Base-by-base conservation (phyloP, 2,113 vertebrate genomes). In the Apteryx mantelli region DNA sequence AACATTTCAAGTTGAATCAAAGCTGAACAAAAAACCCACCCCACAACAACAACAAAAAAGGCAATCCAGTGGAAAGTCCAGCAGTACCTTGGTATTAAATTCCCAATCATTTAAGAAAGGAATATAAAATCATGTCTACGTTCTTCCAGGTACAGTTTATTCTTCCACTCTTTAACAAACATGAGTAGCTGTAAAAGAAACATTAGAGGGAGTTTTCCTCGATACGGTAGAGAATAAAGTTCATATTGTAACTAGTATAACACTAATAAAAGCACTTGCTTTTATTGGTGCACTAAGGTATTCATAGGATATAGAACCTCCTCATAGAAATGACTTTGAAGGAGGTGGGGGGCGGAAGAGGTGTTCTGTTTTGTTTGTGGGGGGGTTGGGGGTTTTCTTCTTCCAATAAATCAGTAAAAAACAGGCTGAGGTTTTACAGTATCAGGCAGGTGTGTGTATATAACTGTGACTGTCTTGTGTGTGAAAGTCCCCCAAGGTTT, bases 351-450 rank as follows among this genome's bases (percentile, higher is more conserved):
- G 76, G 94, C 91, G 86, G 69, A 93, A 89, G 79, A 90, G 75
- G 30, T 5, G 2, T 50, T 77, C 75, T 76, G 58, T 70, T 92
- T 76, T 1, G 22, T 26, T 69, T 86, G 52, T 48, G 86, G 70
- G 46, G 18, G 42, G 92, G 55, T 81, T 42, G 53, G 42, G 44
- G 30, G 32, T 28, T n/a, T 71, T 82, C 89, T 53, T 75, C 58
- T 90, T 76, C 69, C 42, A 64, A 56, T 79, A 53, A 83, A 42
- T 44, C 65, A 86, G 63, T 88, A 38, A 84, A 92, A 48, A 48
- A 65, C 46, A 92, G 90, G 77, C 76, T 85, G 95, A 96, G 97
- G 97, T 98, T 98, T 98, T 97, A 97, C 95, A 95, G 97, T 97
- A 96, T 87, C 68, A 88, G 69, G 69, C 89, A 95, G 77, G 71